A percentile compares a stretch with the other conserved stretches of the same genome.
Conservation (phyloP, 2,888 invertebrate genomes). For the Pycnomerus fuliginosus region DNA sequence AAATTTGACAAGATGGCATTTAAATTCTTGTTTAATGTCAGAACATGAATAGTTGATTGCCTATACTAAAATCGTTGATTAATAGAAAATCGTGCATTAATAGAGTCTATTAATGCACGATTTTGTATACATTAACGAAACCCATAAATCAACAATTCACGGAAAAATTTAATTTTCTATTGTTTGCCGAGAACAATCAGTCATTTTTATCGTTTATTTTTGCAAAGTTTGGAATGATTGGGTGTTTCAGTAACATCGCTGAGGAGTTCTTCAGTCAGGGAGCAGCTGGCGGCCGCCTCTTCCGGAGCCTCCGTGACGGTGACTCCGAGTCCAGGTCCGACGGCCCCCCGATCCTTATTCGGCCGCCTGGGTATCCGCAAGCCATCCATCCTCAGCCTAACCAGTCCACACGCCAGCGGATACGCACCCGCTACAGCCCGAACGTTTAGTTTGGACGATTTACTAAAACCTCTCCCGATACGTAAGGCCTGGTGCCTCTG, state of each 20-base stretch:
- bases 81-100: too few relatives aligned
- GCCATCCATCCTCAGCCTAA: constrained; percentile 81
- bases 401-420: constrained; percentile 62
- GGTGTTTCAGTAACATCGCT: constrained; percentile 45
- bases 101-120: too few relatives aligned
- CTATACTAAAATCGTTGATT: too few relatives aligned
- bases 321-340: constrained; percentile 52
- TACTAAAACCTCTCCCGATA: constrained; percentile 80
- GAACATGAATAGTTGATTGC: too few relatives aligned
- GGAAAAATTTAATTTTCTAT: too few relatives aligned
- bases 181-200: too few relatives aligned
- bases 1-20: too few relatives aligned
- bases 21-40: too few relatives aligned
- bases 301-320: constrained; percentile 49
- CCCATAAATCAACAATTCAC: too few relatives aligned
- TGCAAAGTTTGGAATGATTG: constrained; percentile 8
- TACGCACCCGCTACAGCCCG: constrained; percentile 65
- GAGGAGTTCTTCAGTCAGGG: constrained; percentile 62
- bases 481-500: constrained; percentile 63
- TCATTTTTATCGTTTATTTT: too few relatives aligned
- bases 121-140: too few relatives aligned
- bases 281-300: constrained; percentile 57
- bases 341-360: constrained; percentile 68
- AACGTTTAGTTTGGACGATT: constrained; percentile 87
- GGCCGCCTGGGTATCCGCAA: constrained; percentile 85